These are phyloP conservation scores for Miichthys miiuy DNA, from an alignment of 2,797 vertebrate genomes.

Conservation along the genomic window DNA sequence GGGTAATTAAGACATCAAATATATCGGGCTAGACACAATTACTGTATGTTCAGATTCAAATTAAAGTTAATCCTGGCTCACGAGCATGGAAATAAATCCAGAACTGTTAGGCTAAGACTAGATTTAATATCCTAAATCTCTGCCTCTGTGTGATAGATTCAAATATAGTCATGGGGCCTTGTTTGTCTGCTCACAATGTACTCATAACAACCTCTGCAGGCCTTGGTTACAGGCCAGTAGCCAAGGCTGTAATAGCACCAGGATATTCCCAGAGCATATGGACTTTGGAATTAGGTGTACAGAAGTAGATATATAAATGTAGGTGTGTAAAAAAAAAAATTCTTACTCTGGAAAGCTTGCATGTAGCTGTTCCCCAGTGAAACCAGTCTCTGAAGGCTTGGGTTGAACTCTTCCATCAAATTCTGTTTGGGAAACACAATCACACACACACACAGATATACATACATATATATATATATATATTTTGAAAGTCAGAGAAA, in stretches of 20 bases:
- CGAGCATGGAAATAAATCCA: neutral
- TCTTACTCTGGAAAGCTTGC: conserved; percentile 91
- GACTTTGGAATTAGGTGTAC: conserved; percentile 68
- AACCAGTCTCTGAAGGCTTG: conserved; percentile 91
- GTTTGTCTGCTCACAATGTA: conserved; percentile 20
- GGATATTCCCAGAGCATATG: conserved; percentile 42
- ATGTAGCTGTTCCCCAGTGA: conserved; percentile 92
- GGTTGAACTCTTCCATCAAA: conserved; percentile 95
- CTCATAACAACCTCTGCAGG: conserved; percentile 13
- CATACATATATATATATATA: too few species aligned
- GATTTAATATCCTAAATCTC: neutral
- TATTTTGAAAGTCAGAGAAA: conserved; percentile 24
- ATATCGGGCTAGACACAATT: neutral
- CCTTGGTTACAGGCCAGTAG: conserved; percentile 39
- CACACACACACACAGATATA: neutral
- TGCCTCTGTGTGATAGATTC: neutral
- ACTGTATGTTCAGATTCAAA: conserved; percentile 7
- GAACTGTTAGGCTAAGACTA: neutral
- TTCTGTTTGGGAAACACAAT: conserved; percentile 81
- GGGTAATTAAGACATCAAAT: conserved; percentile 21
- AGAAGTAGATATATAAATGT: conserved; percentile 13
- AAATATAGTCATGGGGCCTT: neutral
- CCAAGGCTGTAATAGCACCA: conserved; percentile 23
- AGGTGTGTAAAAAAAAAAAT: neutral
- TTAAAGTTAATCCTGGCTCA: conserved; percentile 8